phyloP scores from a whole-genome alignment of 2,888 invertebrate genomes.

The Eupithecia inturbata region DNA sequence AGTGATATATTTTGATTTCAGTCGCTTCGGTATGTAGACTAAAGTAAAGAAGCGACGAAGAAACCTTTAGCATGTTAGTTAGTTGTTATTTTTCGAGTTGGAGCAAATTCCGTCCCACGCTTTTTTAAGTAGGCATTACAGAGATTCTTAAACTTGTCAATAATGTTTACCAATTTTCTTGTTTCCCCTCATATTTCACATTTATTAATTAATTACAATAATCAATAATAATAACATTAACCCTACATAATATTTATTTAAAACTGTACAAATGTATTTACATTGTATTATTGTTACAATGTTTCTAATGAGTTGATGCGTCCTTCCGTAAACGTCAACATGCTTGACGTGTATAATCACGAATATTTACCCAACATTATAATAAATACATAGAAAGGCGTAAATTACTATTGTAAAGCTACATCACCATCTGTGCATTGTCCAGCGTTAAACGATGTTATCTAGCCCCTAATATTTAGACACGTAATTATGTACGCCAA shows the following conservation, averaged over 20 bases:
- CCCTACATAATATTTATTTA: background rate
- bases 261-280: background rate
- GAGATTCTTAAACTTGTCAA: background rate
- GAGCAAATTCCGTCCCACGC: no score
- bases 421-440: conserved; percentile 48
- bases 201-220: no score
- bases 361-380: conserved; percentile 21
- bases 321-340: conserved; percentile 13
- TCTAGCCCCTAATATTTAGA: conserved; percentile 46
- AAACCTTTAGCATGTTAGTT: no score
- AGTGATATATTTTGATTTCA: no score
- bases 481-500: conserved; percentile 44
- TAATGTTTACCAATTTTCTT: background rate
- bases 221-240: no score
- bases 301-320: conserved; percentile 1
- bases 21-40: no score
- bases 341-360: conserved; percentile 14
- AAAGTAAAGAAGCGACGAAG: no score
- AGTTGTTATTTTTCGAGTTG: no score
- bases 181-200: background rate
- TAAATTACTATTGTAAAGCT: conserved; percentile 20
- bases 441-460: conserved; percentile 44
- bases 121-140: no score
- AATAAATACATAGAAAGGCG: conserved; percentile 24
- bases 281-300: background rate